A percentile compares a stretch with the other conserved stretches of the same genome.
Evolutionary conservation across 53 echinoderm and acorn worm genomes (phyloP).

Genomic region (Patiria pectinifera): DNA sequence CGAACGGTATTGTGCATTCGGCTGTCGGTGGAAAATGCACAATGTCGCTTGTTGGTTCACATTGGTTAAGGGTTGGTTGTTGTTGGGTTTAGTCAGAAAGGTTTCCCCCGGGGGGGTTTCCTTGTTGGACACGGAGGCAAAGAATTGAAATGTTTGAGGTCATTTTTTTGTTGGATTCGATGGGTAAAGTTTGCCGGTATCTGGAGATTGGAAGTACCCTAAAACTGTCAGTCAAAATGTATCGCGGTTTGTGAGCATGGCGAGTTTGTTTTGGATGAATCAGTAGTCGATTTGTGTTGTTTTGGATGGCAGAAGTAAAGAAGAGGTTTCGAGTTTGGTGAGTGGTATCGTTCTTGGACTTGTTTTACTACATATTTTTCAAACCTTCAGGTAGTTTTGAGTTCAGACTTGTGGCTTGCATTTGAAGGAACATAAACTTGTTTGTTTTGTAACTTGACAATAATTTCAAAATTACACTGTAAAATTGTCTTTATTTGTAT

Average conservation of each 20-base stretch:
- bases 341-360: not conserved
- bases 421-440: no score
- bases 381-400: no score
- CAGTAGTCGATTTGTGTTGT: not conserved
- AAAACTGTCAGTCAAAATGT: not conserved
- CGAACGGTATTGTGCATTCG: not conserved
- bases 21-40: not conserved
- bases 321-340: constrained; percentile 56
- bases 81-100: not conserved
- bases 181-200: not conserved
- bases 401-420: no score
- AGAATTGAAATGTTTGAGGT: not conserved
- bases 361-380: not conserved
- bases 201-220: not conserved
- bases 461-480: not conserved
- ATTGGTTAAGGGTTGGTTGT: not conserved
- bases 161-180: not conserved
- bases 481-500: not conserved
- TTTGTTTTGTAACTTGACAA: not conserved
- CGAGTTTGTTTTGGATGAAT: not conserved
- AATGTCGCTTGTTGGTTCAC: not conserved
- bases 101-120: not conserved
- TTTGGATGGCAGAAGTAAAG: constrained; percentile 36
- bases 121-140: not conserved
- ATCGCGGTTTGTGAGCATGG: not conserved